Conservation (phyloP, 2,888 invertebrate species). For the Dolomedes plantarius region DNA sequence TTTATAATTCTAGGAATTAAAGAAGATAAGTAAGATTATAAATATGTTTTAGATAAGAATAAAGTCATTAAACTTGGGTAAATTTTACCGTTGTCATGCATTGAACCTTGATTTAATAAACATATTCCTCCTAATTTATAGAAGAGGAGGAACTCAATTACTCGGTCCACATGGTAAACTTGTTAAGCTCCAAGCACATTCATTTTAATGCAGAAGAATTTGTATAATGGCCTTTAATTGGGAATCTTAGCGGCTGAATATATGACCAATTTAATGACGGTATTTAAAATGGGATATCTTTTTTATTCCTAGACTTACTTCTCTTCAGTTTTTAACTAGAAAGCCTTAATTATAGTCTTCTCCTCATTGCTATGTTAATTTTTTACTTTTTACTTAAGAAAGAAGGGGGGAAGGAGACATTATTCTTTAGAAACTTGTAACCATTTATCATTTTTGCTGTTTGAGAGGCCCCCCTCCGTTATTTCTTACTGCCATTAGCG, state of each 20-base stretch:
- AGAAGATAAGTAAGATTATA: no score
- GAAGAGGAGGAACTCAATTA: background rate
- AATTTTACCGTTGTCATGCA: no score
- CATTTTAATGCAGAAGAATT: background rate
- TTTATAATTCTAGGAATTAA: no score
- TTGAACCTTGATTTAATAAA: no score
- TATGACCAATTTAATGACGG: slow-evolving; percentile 14
- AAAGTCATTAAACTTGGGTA: no score
- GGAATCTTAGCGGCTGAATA: background rate
- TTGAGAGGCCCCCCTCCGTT: background rate
- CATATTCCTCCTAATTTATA: background rate
- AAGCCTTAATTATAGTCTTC: slow-evolving; percentile 27
- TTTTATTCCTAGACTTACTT: no score
- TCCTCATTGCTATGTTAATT: background rate
- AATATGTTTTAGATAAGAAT: no score
- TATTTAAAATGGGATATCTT: slow-evolving; percentile 17
- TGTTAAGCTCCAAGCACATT: background rate
- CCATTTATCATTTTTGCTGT: slow-evolving; percentile 17
- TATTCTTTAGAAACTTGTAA: background rate
- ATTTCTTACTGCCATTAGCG: slow-evolving; percentile 13
- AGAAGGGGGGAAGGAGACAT: background rate
- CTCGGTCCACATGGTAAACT: background rate
- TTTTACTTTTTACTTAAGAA: background rate
- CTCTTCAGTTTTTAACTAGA: slow-evolving; percentile 12
- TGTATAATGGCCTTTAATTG: slow-evolving; percentile 24